These are phyloP conservation scores for Schrankia costaestrigalis DNA, from an alignment of 2,888 invertebrate genomes.

Conservation along the genomic window DNA sequence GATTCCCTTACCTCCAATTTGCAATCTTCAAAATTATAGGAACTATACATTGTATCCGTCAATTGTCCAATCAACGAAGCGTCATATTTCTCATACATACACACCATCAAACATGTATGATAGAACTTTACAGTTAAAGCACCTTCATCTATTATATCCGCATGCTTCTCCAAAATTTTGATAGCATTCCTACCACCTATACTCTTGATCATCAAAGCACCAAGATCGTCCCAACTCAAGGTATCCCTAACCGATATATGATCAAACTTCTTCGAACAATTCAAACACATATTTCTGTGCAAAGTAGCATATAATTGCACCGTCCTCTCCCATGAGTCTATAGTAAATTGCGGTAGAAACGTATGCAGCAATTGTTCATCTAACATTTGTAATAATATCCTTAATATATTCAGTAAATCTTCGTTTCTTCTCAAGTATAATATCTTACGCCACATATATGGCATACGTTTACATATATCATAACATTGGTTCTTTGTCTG, in stretches of 20 bases:
- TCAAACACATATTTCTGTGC: constrained; percentile 80
- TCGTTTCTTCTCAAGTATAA: constrained; percentile 72
- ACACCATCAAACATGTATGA: constrained; percentile 76
- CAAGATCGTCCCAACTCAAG: constrained; percentile 82
- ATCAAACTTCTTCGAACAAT: constrained; percentile 78
- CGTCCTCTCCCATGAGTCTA: constrained; percentile 81
- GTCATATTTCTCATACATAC: constrained; percentile 68
- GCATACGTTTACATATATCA: constrained; percentile 80
- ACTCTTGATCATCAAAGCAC: constrained; percentile 80
- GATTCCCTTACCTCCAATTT: constrained; percentile 57
- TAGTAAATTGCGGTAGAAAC: constrained; percentile 76
- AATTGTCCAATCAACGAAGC: constrained; percentile 50
- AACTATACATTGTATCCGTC: constrained; percentile 62
- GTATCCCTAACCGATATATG: constrained; percentile 70
- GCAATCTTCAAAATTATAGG: constrained; percentile 62
- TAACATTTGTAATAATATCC: constrained; percentile 81
- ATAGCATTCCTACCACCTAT: constrained; percentile 81
- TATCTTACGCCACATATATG: constrained; percentile 83
- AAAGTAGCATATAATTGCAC: constrained; percentile 78
- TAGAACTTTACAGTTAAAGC: constrained; percentile 83
- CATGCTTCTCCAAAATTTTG: constrained; percentile 78
- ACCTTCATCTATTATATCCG: constrained; percentile 76
- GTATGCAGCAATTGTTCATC: constrained; percentile 79
- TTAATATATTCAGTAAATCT: constrained; percentile 74
- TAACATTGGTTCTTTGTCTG: constrained; percentile 69